Evolutionary conservation across 1,140 invertebrate genomes (phyloP), one percentile per base, ranked within the genome.

Genomic region (Meteorus sp.): DNA sequence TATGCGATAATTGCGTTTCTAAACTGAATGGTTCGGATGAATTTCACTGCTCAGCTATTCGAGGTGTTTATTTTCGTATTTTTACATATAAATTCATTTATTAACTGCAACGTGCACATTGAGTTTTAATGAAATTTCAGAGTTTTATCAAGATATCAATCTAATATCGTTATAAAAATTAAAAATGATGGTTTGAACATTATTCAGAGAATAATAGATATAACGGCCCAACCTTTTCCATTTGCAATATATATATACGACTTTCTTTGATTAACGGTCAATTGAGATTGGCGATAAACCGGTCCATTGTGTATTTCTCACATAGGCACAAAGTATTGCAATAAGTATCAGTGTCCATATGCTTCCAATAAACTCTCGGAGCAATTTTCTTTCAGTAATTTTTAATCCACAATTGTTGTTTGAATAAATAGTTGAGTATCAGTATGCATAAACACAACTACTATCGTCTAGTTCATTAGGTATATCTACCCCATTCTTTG

Each of bases 1-100:
- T 50, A 50, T 45, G 55, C 48, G 50, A 55, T 61, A 61, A 61
- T 61, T 61, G 60, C 60, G 25, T 41, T 35, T 23, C 33, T 17
- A 50, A 44, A 29, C 35, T 44, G 45, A 19, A 3, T 35, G n/a
- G 29, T 35, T 31, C n/a, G 22, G 31, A 31, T 39, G 33, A 56
- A 23, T 43, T 48, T 35, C 31, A 17, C 43, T 33, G 15, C 31
- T 17, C 15, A 22, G 37, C 11, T 29, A 3, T 19, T 35, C 7
- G 15, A 39, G 15, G 6, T 7, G 29, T 33, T 7, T 7, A 7
- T 33, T 33, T 33, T 33, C 8, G 8, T 39, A n/a, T n/a, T n/a
- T n/a, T n/a, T n/a, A n/a, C n/a, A n/a, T n/a, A n/a, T n/a, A n/a
- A n/a, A n/a, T n/a, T n/a, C n/a, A n/a, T n/a, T n/a, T n/a, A n/a